phyloP scores from a whole-genome alignment of 2,797 vertebrate genomes.

The Poeciliopsis turneri region DNA sequence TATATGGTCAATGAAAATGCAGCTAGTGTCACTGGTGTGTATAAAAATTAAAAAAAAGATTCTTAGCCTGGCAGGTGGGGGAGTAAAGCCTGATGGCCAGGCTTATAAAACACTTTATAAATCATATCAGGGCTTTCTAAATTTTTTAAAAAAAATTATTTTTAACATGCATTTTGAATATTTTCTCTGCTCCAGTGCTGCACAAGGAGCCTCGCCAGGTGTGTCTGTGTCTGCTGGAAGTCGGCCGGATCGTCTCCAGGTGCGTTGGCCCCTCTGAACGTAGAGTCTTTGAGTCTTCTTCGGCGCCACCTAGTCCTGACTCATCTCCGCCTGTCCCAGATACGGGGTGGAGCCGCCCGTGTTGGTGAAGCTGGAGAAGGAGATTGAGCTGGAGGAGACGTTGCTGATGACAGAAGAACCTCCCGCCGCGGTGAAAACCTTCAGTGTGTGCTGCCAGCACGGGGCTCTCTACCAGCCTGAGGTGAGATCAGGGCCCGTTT shows the following conservation, averaged over 20 bases:
- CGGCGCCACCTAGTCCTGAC: too few relatives aligned
- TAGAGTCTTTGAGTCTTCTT: not conserved
- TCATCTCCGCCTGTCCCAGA: slow-evolving; percentile 64
- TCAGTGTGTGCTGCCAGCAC: slow-evolving; percentile 91
- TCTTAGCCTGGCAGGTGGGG: too few relatives aligned
- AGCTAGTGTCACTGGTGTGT: too few relatives aligned
- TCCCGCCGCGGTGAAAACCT: slow-evolving; percentile 83
- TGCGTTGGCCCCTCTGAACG: slow-evolving; percentile 59
- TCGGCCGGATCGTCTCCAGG: slow-evolving; percentile 94
- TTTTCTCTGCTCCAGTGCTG: slow-evolving; percentile 81
- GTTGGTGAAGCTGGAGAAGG: slow-evolving; percentile 95
- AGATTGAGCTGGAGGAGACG: slow-evolving; percentile 97
- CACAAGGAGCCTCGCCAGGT: slow-evolving; percentile 98
- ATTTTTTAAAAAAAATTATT: not conserved
- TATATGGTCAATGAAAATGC: too few relatives aligned
- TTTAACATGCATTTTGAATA: not conserved
- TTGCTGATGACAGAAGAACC: slow-evolving; percentile 85
- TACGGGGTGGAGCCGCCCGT: slow-evolving; percentile 96
- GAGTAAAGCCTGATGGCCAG: too few relatives aligned
- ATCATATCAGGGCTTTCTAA: too few relatives aligned
- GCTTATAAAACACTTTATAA: too few relatives aligned
- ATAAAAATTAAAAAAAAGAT: too few relatives aligned
- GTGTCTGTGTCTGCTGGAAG: slow-evolving; percentile 94
- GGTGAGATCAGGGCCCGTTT: slow-evolving; percentile 74
- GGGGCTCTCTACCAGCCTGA: slow-evolving; percentile 88